phyloP scores from a whole-genome alignment of 2,797 vertebrate species.

The Xyrichtys novacula region DNA sequence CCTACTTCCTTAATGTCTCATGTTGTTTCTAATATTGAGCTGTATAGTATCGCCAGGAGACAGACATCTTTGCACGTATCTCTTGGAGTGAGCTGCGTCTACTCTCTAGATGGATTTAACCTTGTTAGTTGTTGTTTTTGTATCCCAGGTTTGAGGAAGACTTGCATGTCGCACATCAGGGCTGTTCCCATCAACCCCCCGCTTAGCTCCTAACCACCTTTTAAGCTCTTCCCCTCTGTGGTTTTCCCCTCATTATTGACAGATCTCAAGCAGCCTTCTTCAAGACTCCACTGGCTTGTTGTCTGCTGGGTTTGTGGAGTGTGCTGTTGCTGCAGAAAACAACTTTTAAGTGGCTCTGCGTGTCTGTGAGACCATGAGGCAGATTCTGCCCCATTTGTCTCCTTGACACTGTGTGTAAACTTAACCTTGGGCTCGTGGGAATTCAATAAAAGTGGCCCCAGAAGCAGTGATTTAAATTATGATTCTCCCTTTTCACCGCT shows the following conservation, averaged over 20 bases:
- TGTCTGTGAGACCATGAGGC: slow-evolving; percentile 35
- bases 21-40: slow-evolving; percentile 12
- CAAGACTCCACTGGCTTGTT: slow-evolving; percentile 33
- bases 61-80: neutral
- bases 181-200: slow-evolving; percentile 49
- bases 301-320: slow-evolving; percentile 25
- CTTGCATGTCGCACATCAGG: slow-evolving; percentile 35
- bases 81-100: neutral
- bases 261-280: slow-evolving; percentile 54
- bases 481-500: slow-evolving; percentile 16
- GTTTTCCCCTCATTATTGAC: slow-evolving; percentile 63
- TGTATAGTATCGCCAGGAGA: neutral
- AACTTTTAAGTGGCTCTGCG: slow-evolving; percentile 39
- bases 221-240: slow-evolving; percentile 46
- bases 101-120: slow-evolving; percentile 41
- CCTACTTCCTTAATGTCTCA: neutral
- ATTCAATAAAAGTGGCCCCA: slow-evolving; percentile 36
- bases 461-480: slow-evolving; percentile 52
- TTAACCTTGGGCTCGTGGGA: slow-evolving; percentile 19
- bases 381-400: slow-evolving; percentile 35
- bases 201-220: slow-evolving; percentile 56
- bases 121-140: slow-evolving; percentile 54
- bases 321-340: slow-evolving; percentile 1
- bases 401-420: slow-evolving; percentile 38
- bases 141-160: slow-evolving; percentile 42